Base-by-base conservation (phyloP, 2,113 vertebrate genomes). In the Bufo gargarizans region DNA sequence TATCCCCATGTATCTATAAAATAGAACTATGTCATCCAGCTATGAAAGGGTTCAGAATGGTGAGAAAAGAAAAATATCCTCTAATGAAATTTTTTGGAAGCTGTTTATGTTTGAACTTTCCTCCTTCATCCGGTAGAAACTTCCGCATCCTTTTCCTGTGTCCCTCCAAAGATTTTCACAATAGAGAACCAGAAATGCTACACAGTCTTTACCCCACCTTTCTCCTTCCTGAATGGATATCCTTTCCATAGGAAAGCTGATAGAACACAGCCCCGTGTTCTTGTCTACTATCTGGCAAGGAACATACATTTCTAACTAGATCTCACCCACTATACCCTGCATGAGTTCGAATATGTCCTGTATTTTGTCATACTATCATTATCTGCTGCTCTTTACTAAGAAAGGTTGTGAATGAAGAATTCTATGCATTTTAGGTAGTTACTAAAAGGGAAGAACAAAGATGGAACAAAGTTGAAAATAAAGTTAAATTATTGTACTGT, bases 191-290 rank as follows among this genome's bases (percentile, higher is more conserved):
- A 90, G 93, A 91, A 90, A 93, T 89, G 92, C 90, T 89, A 89
- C 93, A 91, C 63, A 92, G 95, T 92, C 91, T 93, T 95, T 94
- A 92, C 94, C 95, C 95, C 95, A 94, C 95, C 95, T 96, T 95
- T 93, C 95, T 94, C 93, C 94, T 97, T 96, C 96, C 96, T 96
- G 96, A 92, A 94, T 93, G 95, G 95, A 97, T 95, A 96, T 97
- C 95, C 96, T 96, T 92, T 96, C 93, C 92, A 92, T 95, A 92
- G 90, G 94, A 94, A 93, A 93, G 91, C 89, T 93, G 91, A 94
- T 69, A 93, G 92, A 93, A 89, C 94, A 89, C 89, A 92, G 92
- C 92, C 93, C 92, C 45, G 45, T 82, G 80, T 65, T 65, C 59
- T 63, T 67, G 59, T 49, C 55, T 67, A n/a, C n/a, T 84, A 71